Conservation (phyloP, 2,797 vertebrate genomes). For the Muscicapa striata region DNA sequence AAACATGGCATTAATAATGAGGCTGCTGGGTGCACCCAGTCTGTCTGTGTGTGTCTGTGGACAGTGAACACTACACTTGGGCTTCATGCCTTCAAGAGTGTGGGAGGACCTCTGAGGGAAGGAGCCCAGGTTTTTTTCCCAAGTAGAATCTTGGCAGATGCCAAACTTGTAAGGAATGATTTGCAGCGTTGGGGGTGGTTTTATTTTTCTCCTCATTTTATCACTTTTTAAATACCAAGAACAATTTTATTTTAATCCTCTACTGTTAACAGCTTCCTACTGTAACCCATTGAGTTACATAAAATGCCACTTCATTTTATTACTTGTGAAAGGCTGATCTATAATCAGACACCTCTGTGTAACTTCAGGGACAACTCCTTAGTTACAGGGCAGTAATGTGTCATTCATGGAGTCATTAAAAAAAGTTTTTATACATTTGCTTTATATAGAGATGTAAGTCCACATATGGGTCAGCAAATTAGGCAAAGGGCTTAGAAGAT, state of each 20-base stretch:
- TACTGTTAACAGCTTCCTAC: conserved; percentile 62
- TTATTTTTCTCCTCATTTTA: conserved; percentile 55
- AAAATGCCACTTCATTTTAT: conserved; percentile 51
- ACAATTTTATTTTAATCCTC: conserved; percentile 61
- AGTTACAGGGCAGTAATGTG: neutral
- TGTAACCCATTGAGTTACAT: conserved; percentile 61
- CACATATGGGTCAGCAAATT: neutral
- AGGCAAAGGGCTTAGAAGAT: neutral
- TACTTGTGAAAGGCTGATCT: conserved; percentile 43
- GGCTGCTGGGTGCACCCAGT: neutral
- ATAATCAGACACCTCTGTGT: conserved; percentile 31
- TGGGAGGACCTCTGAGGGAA: neutral
- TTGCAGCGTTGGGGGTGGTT: conserved; percentile 43
- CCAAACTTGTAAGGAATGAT: conserved; percentile 25
- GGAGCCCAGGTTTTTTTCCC: neutral
- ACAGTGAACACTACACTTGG: neutral
- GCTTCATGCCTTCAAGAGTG: neutral
- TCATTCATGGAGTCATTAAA: neutral
- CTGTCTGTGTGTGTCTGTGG: neutral
- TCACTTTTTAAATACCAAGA: conserved; percentile 62
- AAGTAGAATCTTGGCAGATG: conserved; percentile 28
- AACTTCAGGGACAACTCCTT: neutral
- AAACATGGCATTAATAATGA: neutral
- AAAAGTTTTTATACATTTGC: neutral
- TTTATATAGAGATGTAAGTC: neutral